Percentiles rank a stretch among this genome's conserved stretches.
Conservation (phyloP, 1,140 invertebrate genomes). For the Drosophila pandora region DNA sequence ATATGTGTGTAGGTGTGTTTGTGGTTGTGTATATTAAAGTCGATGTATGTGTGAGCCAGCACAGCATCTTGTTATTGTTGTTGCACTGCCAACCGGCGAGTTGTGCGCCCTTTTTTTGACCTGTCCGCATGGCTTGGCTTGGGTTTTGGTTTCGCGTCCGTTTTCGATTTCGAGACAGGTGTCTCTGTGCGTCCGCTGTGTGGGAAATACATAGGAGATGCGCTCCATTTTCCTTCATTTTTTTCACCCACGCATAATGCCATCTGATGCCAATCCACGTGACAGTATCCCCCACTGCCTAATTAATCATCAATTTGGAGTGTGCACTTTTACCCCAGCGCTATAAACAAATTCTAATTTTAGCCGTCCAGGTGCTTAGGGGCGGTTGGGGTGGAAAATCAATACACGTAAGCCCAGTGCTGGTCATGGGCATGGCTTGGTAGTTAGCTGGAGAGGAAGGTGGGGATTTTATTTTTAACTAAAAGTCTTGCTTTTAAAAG, state of each 20-base stretch:
- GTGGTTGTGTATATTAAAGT: slow-evolving; percentile 11
- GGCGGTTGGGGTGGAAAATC: slow-evolving; percentile 61
- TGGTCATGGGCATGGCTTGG: background rate
- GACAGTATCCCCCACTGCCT: slow-evolving; percentile 42
- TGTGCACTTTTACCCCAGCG: slow-evolving; percentile 34
- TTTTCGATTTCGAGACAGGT: slow-evolving; percentile 45
- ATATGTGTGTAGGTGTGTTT: background rate
- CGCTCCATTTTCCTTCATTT: slow-evolving; percentile 4
- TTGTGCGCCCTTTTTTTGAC: slow-evolving; percentile 76
- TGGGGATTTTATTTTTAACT: background rate
- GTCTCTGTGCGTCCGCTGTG: slow-evolving; percentile 25
- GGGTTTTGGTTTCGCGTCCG: slow-evolving; percentile 45
- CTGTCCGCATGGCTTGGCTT: slow-evolving; percentile 67
- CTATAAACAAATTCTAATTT: slow-evolving; percentile 63
- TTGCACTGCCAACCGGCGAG: slow-evolving; percentile 56
- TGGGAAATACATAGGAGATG: slow-evolving; percentile 23
- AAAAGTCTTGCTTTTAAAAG: background rate
- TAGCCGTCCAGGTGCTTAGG: slow-evolving; percentile 49
- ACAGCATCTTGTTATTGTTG: slow-evolving; percentile 59
- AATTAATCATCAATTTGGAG: slow-evolving; percentile 61
- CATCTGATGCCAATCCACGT: slow-evolving; percentile 54
- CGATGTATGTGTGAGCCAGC: slow-evolving; percentile 56
- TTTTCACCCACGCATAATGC: slow-evolving; percentile 33
- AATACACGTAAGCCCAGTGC: slow-evolving; percentile 69
- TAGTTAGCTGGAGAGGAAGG: background rate